These are phyloP conservation scores for Lochmaea capreae DNA, from an alignment of 2,888 invertebrate genomes.

Conservation along the genomic window DNA sequence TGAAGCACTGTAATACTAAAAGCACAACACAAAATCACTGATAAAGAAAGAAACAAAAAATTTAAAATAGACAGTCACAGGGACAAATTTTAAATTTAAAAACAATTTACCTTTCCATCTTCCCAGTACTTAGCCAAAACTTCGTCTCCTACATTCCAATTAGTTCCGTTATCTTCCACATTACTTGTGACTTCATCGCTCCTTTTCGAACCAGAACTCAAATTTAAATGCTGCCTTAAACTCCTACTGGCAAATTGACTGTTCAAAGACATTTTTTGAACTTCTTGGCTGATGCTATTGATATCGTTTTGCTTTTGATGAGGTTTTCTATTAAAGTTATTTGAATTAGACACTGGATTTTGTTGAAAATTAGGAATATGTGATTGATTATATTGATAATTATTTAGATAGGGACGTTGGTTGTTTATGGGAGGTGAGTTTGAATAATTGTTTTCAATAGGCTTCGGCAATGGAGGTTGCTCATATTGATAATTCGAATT, in stretches of 20 bases:
- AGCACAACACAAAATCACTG: constrained; percentile 45
- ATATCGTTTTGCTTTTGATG: constrained; percentile 36
- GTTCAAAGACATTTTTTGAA: constrained; percentile 59
- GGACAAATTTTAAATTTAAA: neutral
- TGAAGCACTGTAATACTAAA: constrained; percentile 84
- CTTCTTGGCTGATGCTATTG: constrained; percentile 48
- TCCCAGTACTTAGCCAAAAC: constrained; percentile 95
- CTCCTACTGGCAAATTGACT: constrained; percentile 61
- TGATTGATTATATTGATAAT: constrained; percentile 27
- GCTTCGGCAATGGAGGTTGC: neutral
- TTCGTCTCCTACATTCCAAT: constrained; percentile 84
- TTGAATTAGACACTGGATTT: constrained; percentile 29
- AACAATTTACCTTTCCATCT: constrained; percentile 77
- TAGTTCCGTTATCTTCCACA: constrained; percentile 41
- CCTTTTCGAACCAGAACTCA: constrained; percentile 43
- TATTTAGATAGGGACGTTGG: constrained; percentile 15
- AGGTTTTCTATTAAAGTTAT: constrained; percentile 14
- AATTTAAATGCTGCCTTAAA: constrained; percentile 61
- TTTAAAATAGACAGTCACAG: too few relatives aligned
- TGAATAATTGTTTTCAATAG: neutral
- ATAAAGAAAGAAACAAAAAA: too few relatives aligned
- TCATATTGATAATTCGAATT: constrained; percentile 5
- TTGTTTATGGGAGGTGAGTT: neutral
- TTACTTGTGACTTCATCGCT: constrained; percentile 29
- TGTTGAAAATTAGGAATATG: constrained; percentile 26